Base-by-base conservation (phyloP, 2,113 vertebrate species). In the Choloepus hoffmanni region DNA sequence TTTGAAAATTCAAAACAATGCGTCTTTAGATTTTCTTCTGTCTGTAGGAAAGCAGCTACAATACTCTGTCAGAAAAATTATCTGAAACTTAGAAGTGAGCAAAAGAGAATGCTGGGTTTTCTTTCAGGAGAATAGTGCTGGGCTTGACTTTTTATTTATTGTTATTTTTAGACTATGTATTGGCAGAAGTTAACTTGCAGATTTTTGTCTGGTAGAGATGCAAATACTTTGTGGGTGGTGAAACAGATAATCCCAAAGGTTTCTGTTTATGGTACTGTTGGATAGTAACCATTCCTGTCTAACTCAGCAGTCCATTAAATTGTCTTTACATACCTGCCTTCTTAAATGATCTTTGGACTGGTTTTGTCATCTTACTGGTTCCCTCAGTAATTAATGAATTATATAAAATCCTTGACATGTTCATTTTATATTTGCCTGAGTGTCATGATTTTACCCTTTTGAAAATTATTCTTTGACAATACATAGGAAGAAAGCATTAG, bases 1-100 rank as follows among this genome's bases (percentile, higher is more conserved):
- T 90, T 97, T 94, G 92, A 95, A 97, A 95, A 97, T 96, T 90
- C 89, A 77, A 43, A 85, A 85, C 72, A 85, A 83, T 96, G 77
- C 85, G 16, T 97, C 89, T 97, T 95, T 94, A 94, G 83, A 88
- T 88, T 97, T 92, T 76, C 89, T 96, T 94, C 74, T 88, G 62
- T 96, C 85, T 92, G 8, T 68, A 48, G 81, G 90, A 89, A 94
- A 96, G 82, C 55, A 88, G 36, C 62, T 89, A 30, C 88, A 88
- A 94, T 83, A 82, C 58, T 53, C 43, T 85, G 77, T 89, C 33
- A 40, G 62, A 87, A 95, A 93, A 97, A 77, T 93, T 55, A 95
- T 65, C 81, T 73, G 68, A 81, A 92, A 84, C 36, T 1, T 45
- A 92, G 92, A 88, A 81, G 86, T 70, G 94, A 85, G 77, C 63